Evolutionary conservation across 2,113 vertebrate species (phyloP).

Genomic region (Melanostigma gelatinosum): DNA sequence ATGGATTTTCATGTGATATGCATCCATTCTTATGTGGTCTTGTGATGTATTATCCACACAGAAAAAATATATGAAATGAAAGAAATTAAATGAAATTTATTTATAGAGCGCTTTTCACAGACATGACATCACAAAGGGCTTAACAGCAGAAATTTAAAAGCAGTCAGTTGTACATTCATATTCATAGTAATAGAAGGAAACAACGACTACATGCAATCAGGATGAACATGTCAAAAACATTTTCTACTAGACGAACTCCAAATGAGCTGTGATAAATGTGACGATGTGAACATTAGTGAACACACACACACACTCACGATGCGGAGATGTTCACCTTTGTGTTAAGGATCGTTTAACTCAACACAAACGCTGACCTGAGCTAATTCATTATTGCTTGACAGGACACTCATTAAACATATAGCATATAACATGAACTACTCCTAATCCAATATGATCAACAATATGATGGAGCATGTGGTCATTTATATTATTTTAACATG

Average conservation of each 20-base stretch:
- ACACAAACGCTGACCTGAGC: not conserved
- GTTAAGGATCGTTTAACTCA: not conserved
- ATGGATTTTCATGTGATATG: not conserved
- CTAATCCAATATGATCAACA: not conserved
- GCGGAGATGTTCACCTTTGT: not conserved
- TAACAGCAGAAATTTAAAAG: no score
- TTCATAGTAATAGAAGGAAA: not conserved
- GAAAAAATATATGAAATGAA: no score
- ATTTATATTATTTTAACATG: not conserved
- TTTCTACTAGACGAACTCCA: not conserved
- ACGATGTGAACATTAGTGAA: not conserved
- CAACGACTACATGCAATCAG: not conserved
- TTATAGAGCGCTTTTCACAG: no score
- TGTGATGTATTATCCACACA: not conserved
- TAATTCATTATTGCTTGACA: not conserved
- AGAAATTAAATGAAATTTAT: no score
- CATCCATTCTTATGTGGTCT: not conserved
- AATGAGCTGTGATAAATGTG: not conserved
- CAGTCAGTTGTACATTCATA: not conserved
- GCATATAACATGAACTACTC: not conserved
- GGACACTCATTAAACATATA: not conserved
- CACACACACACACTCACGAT: constrained; percentile 15
- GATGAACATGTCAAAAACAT: not conserved
- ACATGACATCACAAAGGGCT: no score
- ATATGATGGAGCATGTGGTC: not conserved